Conservation (phyloP, 2,797 vertebrate species). For the Gallinago solitaria region DNA sequence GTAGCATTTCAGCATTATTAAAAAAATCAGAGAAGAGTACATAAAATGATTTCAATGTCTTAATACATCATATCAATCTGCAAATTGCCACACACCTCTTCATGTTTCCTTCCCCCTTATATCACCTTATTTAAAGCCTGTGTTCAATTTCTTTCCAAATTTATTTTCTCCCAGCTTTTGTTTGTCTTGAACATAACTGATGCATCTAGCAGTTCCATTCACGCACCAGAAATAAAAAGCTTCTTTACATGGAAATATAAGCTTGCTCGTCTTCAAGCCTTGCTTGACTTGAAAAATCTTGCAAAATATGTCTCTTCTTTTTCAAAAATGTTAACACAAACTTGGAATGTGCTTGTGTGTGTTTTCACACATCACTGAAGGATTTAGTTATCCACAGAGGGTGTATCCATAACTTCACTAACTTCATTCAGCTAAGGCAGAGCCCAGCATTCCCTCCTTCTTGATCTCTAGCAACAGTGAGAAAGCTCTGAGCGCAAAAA, state of each 20-base stretch:
- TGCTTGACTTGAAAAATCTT: neutral
- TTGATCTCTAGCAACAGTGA: neutral
- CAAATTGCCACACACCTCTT: neutral
- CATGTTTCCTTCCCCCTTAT: neutral
- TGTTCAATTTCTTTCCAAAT: neutral
- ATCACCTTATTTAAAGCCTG: neutral
- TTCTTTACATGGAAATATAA: neutral
- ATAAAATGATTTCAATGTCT: neutral
- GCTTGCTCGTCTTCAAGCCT: neutral
- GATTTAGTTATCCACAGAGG: neutral
- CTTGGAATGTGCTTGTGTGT: neutral
- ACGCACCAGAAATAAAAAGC: neutral
- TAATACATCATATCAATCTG: neutral
- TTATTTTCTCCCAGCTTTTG: neutral
- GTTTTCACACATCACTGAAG: neutral
- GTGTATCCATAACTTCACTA: neutral
- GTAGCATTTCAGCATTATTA: neutral
- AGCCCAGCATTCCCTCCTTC: neutral
- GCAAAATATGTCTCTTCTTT: neutral
- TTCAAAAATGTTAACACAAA: neutral
- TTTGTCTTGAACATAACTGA: neutral
- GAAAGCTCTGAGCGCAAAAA: neutral
- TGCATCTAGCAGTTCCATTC: neutral
- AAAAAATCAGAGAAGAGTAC: neutral
- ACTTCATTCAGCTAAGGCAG: neutral